These are phyloP conservation scores for Brachyptera risi DNA, from an alignment of 2,888 invertebrate genomes.

Conservation along the genomic window DNA sequence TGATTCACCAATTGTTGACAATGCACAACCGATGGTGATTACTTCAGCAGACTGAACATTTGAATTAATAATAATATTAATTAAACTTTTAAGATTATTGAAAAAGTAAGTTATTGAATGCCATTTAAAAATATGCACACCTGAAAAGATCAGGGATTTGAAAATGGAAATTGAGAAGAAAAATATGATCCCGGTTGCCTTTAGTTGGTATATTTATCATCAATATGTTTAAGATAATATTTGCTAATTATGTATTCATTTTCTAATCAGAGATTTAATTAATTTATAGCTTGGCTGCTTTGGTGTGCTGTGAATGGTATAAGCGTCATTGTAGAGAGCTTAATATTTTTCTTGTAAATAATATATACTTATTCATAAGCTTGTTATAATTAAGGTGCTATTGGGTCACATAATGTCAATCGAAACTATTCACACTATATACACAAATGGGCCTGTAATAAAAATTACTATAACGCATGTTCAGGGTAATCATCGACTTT, in stretches of 20 bases:
- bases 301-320: slow-evolving; percentile 35
- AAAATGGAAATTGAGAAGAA: background rate
- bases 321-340: slow-evolving; percentile 15
- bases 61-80: background rate
- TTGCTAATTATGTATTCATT: background rate
- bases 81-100: background rate
- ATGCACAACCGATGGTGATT: background rate
- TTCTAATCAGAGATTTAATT: slow-evolving; percentile 20
- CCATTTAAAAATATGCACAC: background rate
- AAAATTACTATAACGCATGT: too few species aligned
- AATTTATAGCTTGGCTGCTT: slow-evolving; percentile 36
- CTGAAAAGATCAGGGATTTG: background rate
- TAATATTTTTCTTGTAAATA: slow-evolving; percentile 25
- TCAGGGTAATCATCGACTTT: too few species aligned
- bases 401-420: slow-evolving; percentile 9
- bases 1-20: slow-evolving; percentile 41
- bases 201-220: slow-evolving; percentile 14
- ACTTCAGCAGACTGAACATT: slow-evolving; percentile 9
- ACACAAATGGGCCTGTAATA: too few species aligned
- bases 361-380: background rate
- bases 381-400: slow-evolving; percentile 4
- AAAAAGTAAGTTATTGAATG: background rate
- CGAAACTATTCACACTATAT: background rate
- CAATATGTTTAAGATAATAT: slow-evolving; percentile 6
- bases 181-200: slow-evolving; percentile 9